Percentiles rank a stretch among this genome's conserved stretches.
Evolutionary conservation across 2,888 invertebrate species (phyloP).

Genomic region (Schizaphis graminum): DNA sequence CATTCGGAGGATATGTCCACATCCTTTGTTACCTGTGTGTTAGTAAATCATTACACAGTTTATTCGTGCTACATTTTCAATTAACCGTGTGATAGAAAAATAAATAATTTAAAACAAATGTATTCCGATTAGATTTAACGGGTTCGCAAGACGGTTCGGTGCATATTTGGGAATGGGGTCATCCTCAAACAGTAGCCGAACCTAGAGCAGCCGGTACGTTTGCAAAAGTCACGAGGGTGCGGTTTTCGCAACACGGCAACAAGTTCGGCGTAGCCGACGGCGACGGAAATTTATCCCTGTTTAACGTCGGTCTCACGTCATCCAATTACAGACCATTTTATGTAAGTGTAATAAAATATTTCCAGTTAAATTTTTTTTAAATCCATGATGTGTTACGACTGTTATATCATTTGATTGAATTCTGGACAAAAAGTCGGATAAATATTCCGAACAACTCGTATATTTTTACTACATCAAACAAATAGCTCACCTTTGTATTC

Average conservation of each 20-base stretch:
- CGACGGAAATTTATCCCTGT: slow-evolving; percentile 95
- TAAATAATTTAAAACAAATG: slow-evolving; percentile 29
- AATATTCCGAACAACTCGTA: no score
- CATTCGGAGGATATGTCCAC: slow-evolving; percentile 94
- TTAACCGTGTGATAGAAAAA: neutral
- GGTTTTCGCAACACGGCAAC: slow-evolving; percentile 96
- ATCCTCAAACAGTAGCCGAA: slow-evolving; percentile 88
- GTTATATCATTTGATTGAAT: neutral
- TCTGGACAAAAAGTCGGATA: neutral
- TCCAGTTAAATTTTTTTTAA: neutral
- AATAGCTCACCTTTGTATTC: no score
- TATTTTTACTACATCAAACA: no score
- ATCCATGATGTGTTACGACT: neutral
- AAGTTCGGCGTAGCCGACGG: slow-evolving; percentile 99
- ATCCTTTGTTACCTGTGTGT: slow-evolving; percentile 96
- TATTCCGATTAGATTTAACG: slow-evolving; percentile 80
- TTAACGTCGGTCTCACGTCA: slow-evolving; percentile 89
- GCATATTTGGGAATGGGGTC: slow-evolving; percentile 98
- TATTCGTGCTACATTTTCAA: neutral
- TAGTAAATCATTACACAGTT: slow-evolving; percentile 74
- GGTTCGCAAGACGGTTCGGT: slow-evolving; percentile 97
- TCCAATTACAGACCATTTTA: slow-evolving; percentile 86
- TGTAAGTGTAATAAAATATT: slow-evolving; percentile 75
- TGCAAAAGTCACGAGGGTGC: slow-evolving; percentile 94
- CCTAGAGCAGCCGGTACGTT: slow-evolving; percentile 95